Evolutionary conservation across 2,113 vertebrate species (phyloP).

Genomic region (Elephantulus edwardii): DNA sequence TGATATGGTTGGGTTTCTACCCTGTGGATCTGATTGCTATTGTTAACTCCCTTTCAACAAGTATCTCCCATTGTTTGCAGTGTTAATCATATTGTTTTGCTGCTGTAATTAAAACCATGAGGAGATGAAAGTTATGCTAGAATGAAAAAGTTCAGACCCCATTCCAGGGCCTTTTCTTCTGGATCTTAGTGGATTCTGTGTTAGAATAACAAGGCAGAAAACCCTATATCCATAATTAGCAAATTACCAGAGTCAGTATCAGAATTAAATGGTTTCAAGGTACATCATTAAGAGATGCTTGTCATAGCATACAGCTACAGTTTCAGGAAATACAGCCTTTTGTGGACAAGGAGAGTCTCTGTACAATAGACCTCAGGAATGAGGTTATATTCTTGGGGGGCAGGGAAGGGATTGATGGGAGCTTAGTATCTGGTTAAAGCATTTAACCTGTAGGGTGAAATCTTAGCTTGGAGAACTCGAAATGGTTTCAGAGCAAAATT

Average conservation of each 20-base stretch:
- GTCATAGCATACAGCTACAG: background rate
- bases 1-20: constrained; percentile 32
- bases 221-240: constrained; percentile 80
- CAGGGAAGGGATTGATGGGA: background rate
- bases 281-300: background rate
- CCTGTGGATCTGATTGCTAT: constrained; percentile 5
- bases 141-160: constrained; percentile 46
- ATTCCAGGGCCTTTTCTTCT: constrained; percentile 43
- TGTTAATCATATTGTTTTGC: constrained; percentile 55
- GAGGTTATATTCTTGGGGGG: background rate
- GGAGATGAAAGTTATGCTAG: constrained; percentile 40
- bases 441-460: constrained; percentile 69
- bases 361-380: background rate
- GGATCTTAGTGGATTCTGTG: constrained; percentile 71
- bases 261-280: constrained; percentile 25
- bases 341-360: background rate
- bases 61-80: constrained; percentile 42
- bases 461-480: constrained; percentile 71
- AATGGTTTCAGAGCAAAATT: constrained; percentile 73
- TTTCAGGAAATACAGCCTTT: background rate
- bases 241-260: constrained; percentile 70
- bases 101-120: constrained; percentile 51
- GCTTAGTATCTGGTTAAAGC: constrained; percentile 60
- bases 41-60: constrained; percentile 54
- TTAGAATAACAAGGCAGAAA: constrained; percentile 76